Evolutionary conservation across 1,140 invertebrate genomes (phyloP).

Genomic region (Liolophura sinensis): DNA sequence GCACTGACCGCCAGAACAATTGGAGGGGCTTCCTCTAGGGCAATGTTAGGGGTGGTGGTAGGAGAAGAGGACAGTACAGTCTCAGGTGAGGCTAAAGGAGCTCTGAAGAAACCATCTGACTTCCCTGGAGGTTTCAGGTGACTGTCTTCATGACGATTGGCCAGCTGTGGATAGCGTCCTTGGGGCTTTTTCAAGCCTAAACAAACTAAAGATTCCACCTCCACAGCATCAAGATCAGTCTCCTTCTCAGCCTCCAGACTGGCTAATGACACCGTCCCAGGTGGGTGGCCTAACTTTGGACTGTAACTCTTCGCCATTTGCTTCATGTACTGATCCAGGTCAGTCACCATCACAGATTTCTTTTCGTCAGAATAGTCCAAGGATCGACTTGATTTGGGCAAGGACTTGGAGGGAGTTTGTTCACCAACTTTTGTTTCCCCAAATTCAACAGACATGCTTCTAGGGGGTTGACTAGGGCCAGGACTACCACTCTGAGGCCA

Average conservation of each 20-base stretch:
- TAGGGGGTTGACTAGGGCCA: too few species aligned
- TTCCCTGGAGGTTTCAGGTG: slow-evolving; percentile 17
- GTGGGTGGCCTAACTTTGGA: slow-evolving; percentile 4
- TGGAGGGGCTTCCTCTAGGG: neutral
- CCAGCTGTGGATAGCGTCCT: neutral
- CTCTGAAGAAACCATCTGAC: slow-evolving; percentile 4
- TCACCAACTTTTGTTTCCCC: too few species aligned
- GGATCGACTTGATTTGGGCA: too few species aligned
- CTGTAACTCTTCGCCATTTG: slow-evolving; percentile 33
- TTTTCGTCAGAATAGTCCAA: too few species aligned
- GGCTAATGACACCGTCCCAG: slow-evolving; percentile 13
- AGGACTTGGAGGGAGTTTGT: too few species aligned
- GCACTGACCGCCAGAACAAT: slow-evolving; percentile 3
- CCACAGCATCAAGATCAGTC: slow-evolving; percentile 21
- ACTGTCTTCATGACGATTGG: slow-evolving; percentile 2
- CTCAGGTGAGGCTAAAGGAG: slow-evolving; percentile 7
- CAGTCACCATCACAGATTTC: slow-evolving; percentile 20
- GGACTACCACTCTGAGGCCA: too few species aligned
- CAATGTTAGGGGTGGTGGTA: slow-evolving; percentile 4
- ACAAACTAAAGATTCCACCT: neutral
- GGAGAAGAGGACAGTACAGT: neutral
- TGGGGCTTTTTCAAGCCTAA: neutral
- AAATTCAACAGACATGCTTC: too few species aligned
- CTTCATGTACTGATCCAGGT: slow-evolving; percentile 43
- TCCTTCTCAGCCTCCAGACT: slow-evolving; percentile 26